phyloP scores from a whole-genome alignment of 2,797 vertebrate genomes.

The Calcarius lapponicus region DNA sequence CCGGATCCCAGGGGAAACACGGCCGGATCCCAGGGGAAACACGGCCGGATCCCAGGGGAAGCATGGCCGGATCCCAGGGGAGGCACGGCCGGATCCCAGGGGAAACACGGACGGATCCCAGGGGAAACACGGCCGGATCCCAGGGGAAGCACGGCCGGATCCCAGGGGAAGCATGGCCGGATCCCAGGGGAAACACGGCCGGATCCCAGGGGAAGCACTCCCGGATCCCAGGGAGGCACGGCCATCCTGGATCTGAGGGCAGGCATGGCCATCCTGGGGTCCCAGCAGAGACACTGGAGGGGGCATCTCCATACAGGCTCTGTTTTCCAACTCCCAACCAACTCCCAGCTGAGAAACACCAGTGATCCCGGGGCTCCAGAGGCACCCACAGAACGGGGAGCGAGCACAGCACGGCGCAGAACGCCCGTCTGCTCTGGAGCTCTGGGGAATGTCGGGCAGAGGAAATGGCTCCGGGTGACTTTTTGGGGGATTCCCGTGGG shows the following conservation, averaged over 20 bases:
- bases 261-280: background rate
- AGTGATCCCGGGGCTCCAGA: background rate
- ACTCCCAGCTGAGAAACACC: background rate
- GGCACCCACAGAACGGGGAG: background rate
- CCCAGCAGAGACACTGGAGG: accelerated
- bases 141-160: background rate
- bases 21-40: background rate
- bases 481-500: background rate
- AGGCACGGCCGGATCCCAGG: background rate
- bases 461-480: background rate
- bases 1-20: background rate
- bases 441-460: background rate
- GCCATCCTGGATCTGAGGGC: no score
- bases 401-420: accelerated
- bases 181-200: background rate
- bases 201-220: accelerated
- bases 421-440: no score
- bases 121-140: no score
- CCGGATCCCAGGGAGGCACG: no score
- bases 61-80: no score
- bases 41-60: background rate
- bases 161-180: background rate
- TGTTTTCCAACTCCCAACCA: background rate
- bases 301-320: background rate
- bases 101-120: no score